Evolutionary conservation across 1,140 invertebrate species (phyloP), one percentile per base, ranked within the genome.

Genomic region (Camponotus floridanus): DNA sequence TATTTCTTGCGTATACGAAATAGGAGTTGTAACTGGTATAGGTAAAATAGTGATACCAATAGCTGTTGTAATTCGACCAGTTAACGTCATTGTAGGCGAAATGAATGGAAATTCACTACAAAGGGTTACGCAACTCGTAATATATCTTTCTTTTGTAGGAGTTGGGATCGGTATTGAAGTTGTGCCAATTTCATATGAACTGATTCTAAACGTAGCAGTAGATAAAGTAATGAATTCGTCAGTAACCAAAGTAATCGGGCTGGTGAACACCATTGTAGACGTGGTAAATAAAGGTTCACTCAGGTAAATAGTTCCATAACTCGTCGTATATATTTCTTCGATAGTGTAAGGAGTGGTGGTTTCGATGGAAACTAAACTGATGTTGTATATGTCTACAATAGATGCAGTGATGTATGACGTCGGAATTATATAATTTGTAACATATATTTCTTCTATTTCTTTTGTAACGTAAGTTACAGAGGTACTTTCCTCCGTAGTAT

Each of bases 231-330:
- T 65, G 3, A 79, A 78, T 3, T 78, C 31, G 1, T 33, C 61
- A 11, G 3, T 67, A 18, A 18, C 8, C 39, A 9, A 33, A 45
- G 59, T 48, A 67, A 67, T 65, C 33, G 76, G 76, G 2, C 59
- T 78, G 8, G 61, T 78, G 36, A 51, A 51, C 48, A 51, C 3
- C 48, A 78, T 26, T 0, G n/a, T 78, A 33, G 42, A 4, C 31
- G 51, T 31, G 21, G 11, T 33, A 33, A 70, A 31, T 80, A 33
- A 42, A 55, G 78, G 48, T 45, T 78, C 76, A 42, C 76, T 78
- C n/a, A 45, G 5, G 0, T 70, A 80, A 70, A 39, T 9, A 3
- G 21, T 70, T 21, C 1, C 21, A 9, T 80, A 80, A 70, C 76
- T 68, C 13, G 48, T 70, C 42, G 45, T 26, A 57, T 26, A 42